Base-by-base conservation (phyloP, 2,113 vertebrate species). In the Callospermophilus lateralis region DNA sequence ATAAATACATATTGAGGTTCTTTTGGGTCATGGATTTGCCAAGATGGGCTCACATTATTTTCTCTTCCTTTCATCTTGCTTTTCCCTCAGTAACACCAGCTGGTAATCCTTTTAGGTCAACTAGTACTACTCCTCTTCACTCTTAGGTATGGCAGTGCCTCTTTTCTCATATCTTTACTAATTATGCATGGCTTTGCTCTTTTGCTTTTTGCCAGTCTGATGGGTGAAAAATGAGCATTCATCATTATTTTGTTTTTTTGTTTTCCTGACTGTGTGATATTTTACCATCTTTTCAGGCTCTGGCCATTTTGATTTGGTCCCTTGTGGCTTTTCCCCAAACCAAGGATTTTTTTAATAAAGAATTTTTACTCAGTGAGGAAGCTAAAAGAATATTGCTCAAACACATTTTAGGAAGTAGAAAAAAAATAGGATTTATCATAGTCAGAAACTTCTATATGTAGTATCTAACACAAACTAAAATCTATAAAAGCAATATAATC, bases 191-290 rank as follows among this genome's bases (percentile, higher is more conserved):
- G 22, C 74, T 88, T 84, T 74, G 30, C 11, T 65, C 87, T 83
- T 81, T 74, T 19, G 6, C 9, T 37, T 28, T 81, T 26, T 45
- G 6, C 19, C n/a, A 55, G 42, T 39, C 11, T 37, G 5, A 39
- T 74, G 42, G 45, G n/a, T 61, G 7, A 30, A 86, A 96, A 83
- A 17, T 83, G 11, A n/a, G 61, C 84, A 63, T 9, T 86, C 37
- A 92, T 84, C 63, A 87, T 37, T 84, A 76, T 88, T 92, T 76
- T 68, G 70, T 51, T 93, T 90, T 45, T 88, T 70, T 37, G 0
- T 78, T 86, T 65, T 53, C 42, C 42, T 67, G 8, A 34, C n/a
- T 72, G 11, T 72, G 11, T 93, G 89, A 89, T 68, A 89, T 89
- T 89, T 61, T 8, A 89, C 2, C 34, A 84, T 63, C 53, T 61